Percentiles rank a stretch among this genome's conserved stretches.
Conservation (phyloP, 2,113 vertebrate species). For the Nibea coibor region DNA sequence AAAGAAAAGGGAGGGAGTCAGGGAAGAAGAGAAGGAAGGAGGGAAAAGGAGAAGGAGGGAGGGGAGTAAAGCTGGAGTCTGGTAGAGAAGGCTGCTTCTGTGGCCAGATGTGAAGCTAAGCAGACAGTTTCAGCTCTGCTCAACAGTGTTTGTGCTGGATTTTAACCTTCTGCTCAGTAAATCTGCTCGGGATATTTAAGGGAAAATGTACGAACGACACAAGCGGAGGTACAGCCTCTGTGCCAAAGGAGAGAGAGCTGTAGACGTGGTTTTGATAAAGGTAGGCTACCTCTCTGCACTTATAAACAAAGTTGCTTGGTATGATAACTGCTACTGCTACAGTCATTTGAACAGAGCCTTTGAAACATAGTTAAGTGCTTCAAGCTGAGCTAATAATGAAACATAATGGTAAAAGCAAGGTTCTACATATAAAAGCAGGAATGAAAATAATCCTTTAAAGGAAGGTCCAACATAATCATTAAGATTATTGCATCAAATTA, state of each 20-base stretch:
- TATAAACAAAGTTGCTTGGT: slow-evolving; percentile 60
- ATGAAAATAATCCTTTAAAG: slow-evolving; percentile 30
- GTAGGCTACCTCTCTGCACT: slow-evolving; percentile 81
- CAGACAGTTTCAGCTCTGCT: slow-evolving; percentile 67
- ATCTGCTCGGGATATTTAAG: slow-evolving; percentile 40
- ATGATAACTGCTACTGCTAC: slow-evolving; percentile 4
- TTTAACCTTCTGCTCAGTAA: slow-evolving; percentile 55
- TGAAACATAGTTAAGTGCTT: slow-evolving; percentile 35
- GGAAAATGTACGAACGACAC: slow-evolving; percentile 97
- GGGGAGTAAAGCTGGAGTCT: slow-evolving; percentile 69
- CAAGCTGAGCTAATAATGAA: slow-evolving; percentile 26
- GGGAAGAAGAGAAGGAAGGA: slow-evolving; percentile 41
- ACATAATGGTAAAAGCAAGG: slow-evolving; percentile 30
- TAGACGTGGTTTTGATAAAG: slow-evolving; percentile 97
- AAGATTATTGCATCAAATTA: slow-evolving; percentile 24
- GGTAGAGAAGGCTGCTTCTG: slow-evolving; percentile 75
- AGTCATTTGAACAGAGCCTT: slow-evolving; percentile 31
- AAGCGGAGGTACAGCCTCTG: slow-evolving; percentile 95
- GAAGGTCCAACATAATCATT: slow-evolving; percentile 26
- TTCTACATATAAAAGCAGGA: slow-evolving; percentile 22
- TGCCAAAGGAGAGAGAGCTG: slow-evolving; percentile 90
- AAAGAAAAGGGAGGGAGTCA: slow-evolving; percentile 43
- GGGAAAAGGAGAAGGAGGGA: slow-evolving; percentile 49
- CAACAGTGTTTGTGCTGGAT: slow-evolving; percentile 77
- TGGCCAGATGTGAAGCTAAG: slow-evolving; percentile 83